Percentiles rank a stretch among this genome's conserved stretches.
phyloP scores from a whole-genome alignment of 2,888 invertebrate genomes.

The Hoplodrina blanda region DNA sequence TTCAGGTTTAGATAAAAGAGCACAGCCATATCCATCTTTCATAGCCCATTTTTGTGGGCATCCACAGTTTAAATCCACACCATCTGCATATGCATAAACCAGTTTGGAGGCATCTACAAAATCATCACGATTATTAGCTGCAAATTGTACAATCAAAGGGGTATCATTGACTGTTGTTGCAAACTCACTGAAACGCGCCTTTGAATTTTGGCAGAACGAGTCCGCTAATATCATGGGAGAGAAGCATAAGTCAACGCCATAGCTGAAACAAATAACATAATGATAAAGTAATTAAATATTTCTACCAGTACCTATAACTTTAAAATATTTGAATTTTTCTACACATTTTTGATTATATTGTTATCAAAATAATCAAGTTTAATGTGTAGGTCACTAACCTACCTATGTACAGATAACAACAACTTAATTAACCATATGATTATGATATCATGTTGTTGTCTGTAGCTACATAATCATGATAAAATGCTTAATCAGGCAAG shows the following conservation, averaged over 20 bases:
- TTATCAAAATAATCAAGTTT: too few species aligned
- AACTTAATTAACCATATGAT: too few species aligned
- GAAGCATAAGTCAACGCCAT: conserved; percentile 97
- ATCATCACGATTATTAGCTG: conserved; percentile 95
- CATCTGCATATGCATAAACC: conserved; percentile 95
- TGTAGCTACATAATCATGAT: too few species aligned
- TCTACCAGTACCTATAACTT: not conserved
- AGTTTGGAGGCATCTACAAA: conserved; percentile 96
- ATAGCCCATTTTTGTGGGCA: conserved; percentile 99
- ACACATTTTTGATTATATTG: not conserved
- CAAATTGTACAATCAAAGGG: conserved; percentile 98
- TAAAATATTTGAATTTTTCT: not conserved
- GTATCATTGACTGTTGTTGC: conserved; percentile 94
- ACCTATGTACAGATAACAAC: too few species aligned
- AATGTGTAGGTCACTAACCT: too few species aligned
- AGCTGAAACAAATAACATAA: conserved; percentile 86
- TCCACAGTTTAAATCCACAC: conserved; percentile 99
- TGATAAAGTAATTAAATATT: not conserved
- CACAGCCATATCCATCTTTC: conserved; percentile 96
- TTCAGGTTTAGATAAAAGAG: conserved; percentile 95
- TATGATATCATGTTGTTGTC: too few species aligned
- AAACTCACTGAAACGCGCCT: conserved; percentile 96
- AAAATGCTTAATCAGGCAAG: too few species aligned
- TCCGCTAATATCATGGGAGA: conserved; percentile 99
- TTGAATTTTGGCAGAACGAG: conserved; percentile 96